Evolutionary conservation across 53 echinoderm and acorn worm species (phyloP), one percentile per base, ranked within the genome.

Genomic region (Echinometra lucunter): DNA sequence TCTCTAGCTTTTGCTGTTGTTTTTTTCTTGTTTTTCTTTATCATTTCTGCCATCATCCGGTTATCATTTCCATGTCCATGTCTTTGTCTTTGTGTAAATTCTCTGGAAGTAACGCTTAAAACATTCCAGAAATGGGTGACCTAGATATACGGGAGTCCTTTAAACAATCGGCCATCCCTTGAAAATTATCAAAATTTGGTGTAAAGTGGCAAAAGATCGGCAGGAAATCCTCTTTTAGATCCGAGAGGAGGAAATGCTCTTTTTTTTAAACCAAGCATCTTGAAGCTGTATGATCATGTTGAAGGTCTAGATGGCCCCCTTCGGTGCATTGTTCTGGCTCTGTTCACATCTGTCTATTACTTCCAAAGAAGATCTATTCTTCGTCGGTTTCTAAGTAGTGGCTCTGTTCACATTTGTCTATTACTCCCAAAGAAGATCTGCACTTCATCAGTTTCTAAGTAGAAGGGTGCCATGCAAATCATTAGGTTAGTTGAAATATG

Each of bases 161-260:
- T 83, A 83, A 83, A 49, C 45, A 47, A 47, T 83, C 47, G 0
- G 2, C 45, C 83, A 13, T n/a, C 49, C 83, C 82, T 47, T 10
- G 28, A 83, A 83, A 45, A 47, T 47, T 83, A 47, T 49, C 27
- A 83, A 83, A 83, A 83, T 83, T 83, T 83, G 83, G 89, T 3
- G 58, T 58, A 38, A 60, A 89, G 57, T 89, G 89, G 89, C 89
- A 89, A 89, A 57, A 89, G 89, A 89, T 89, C 58, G 27, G 23
- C 89, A 89, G 89, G 89, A 89, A 58, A 89, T 89, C 89, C 89
- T 56, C 57, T 89, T 88, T 89, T 89, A 89, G 60, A 89, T 89
- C 89, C 60, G 89, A 58, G 37, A 12, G 58, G 89, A 89, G 38
- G 89, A 89, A 60, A 60, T 37, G 25, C 37, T 35, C 37, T 60